phyloP scores from a whole-genome alignment of 2,888 invertebrate species.

The Tolmerus cingulatus region DNA sequence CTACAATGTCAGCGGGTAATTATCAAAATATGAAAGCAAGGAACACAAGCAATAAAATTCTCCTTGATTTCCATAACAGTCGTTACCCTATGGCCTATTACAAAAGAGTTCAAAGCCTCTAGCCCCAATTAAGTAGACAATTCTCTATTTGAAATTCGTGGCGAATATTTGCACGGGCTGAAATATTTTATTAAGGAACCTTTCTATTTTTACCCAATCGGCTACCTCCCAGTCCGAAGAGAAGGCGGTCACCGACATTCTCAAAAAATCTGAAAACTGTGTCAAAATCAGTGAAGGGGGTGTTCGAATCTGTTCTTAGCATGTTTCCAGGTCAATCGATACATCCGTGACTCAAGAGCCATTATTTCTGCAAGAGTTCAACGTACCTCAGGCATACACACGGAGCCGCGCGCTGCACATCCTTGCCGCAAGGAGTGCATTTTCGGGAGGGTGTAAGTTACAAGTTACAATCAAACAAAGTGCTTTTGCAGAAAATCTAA shows the following conservation, averaged over 20 bases:
- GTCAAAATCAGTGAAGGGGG: conserved; percentile 52
- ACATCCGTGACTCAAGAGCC: conserved; percentile 52
- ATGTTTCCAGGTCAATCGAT: conserved; percentile 53
- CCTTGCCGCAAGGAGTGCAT: background rate
- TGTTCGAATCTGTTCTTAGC: conserved; percentile 40
- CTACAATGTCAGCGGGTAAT: background rate
- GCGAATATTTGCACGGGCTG: background rate
- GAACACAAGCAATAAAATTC: background rate
- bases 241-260: background rate
- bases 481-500: background rate
- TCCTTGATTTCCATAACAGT: background rate
- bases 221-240: background rate
- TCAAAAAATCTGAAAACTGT: conserved; percentile 47
- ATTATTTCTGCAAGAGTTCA: conserved; percentile 50
- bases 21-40: background rate
- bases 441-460: background rate
- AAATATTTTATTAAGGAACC: background rate
- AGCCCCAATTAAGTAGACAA: background rate
- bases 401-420: background rate
- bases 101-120: background rate
- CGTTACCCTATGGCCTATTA: background rate
- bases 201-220: background rate
- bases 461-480: background rate
- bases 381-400: conserved; percentile 44
- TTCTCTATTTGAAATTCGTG: background rate